phyloP scores from a whole-genome alignment of 2,113 vertebrate species.

The Sebastes fasciatus region DNA sequence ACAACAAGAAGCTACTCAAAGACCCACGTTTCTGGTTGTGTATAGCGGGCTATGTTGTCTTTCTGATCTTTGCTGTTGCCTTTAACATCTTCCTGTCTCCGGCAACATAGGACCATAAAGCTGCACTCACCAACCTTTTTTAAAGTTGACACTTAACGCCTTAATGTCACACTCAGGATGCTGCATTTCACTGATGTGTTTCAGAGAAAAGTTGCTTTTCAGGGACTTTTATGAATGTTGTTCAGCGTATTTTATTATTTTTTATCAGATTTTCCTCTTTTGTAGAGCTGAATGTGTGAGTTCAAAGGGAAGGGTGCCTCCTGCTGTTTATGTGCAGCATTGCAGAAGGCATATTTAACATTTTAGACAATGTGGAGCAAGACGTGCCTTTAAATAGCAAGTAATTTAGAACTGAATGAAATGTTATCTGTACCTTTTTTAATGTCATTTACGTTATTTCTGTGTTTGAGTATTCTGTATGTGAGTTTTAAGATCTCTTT shows the following conservation, averaged over 20 bases:
- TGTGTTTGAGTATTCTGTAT: not conserved
- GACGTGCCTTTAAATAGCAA: constrained; percentile 4
- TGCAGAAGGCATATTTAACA: not conserved
- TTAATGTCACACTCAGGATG: constrained; percentile 38
- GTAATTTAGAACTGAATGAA: not conserved
- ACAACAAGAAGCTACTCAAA: constrained; percentile 87
- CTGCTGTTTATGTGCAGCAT: constrained; percentile 39
- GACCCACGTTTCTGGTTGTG: constrained; percentile 92
- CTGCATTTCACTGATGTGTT: constrained; percentile 19
- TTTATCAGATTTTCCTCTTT: not conserved
- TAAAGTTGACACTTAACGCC: constrained; percentile 16
- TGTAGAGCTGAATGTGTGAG: not conserved
- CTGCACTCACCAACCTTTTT: not conserved
- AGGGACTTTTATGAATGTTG: not conserved
- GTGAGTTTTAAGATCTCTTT: not conserved
- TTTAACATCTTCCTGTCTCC: constrained; percentile 92
- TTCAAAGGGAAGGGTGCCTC: not conserved
- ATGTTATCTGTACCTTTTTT: not conserved
- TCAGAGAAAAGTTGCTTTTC: constrained; percentile 18
- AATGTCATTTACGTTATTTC: not conserved
- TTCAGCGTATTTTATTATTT: not conserved
- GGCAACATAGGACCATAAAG: constrained; percentile 48
- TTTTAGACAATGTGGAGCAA: not conserved
- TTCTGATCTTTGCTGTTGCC: constrained; percentile 87
- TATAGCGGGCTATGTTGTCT: constrained; percentile 85